Conservation (phyloP, 2,888 invertebrate genomes). For the Tricholauxania praeusta region DNA sequence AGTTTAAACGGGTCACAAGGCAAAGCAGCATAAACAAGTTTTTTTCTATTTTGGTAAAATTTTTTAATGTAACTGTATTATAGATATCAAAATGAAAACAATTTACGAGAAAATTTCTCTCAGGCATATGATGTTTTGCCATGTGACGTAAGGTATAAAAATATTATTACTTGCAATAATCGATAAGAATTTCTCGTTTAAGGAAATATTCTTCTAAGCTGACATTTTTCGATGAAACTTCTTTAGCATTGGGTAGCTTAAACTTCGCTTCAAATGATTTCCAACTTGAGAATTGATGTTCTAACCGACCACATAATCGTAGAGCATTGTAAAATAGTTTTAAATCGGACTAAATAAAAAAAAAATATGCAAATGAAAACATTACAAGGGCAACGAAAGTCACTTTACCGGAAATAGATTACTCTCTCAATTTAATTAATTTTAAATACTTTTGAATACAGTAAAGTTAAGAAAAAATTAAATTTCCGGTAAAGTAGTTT, state of each 20-base stretch:
- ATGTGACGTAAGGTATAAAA: background rate
- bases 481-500: no score
- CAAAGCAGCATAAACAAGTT: background rate
- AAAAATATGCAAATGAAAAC: background rate
- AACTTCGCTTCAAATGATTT: conserved; percentile 60
- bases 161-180: conserved; percentile 62
- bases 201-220: conserved; percentile 65
- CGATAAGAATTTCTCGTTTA: conserved; percentile 63
- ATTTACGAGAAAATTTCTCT: background rate
- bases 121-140: background rate
- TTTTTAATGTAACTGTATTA: no score
- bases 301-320: conserved; percentile 62
- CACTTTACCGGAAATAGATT: no score
- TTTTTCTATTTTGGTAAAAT: no score
- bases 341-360: conserved; percentile 57
- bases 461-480: no score
- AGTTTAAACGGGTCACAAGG: background rate
- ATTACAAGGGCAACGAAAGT: no score
- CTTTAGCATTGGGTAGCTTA: conserved; percentile 59
- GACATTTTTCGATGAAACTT: conserved; percentile 56
- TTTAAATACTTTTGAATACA: no score
- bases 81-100: no score
- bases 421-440: no score
- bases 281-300: conserved; percentile 54
- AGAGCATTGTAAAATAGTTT: conserved; percentile 62